Evolutionary conservation across 2,113 vertebrate genomes (phyloP).

Genomic region (Proterorhinus semilunaris): DNA sequence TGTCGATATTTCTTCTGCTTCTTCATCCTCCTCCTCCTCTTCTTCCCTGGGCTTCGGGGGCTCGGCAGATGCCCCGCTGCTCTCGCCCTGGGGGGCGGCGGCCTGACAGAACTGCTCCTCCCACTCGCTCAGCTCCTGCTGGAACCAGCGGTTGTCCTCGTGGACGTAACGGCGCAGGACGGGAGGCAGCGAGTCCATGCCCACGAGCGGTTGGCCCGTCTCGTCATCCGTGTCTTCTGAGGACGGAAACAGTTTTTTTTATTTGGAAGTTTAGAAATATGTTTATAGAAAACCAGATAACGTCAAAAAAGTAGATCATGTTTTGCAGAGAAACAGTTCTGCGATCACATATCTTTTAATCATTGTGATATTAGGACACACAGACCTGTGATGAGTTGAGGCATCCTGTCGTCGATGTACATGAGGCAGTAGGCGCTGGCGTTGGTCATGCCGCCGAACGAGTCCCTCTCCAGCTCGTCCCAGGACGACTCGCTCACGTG

Average conservation of each 20-base stretch:
- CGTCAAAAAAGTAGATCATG: too few relatives aligned
- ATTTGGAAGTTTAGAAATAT: neutral
- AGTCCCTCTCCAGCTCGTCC: constrained; percentile 94
- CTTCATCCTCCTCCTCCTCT: neutral
- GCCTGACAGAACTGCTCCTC: constrained; percentile 89
- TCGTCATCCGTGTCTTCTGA: constrained; percentile 68
- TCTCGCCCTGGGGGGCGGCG: constrained; percentile 81
- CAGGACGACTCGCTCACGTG: constrained; percentile 89
- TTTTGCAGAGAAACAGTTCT: too few relatives aligned
- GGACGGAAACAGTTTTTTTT: neutral
- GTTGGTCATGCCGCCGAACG: constrained; percentile 89
- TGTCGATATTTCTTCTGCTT: constrained; percentile 18
- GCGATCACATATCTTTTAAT: too few relatives aligned
- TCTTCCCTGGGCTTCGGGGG: constrained; percentile 20
- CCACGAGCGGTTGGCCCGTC: constrained; percentile 75
- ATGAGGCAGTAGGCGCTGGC: constrained; percentile 97
- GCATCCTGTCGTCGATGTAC: constrained; percentile 86
- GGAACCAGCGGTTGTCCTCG: constrained; percentile 90
- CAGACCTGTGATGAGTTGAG: constrained; percentile 78
- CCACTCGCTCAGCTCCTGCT: constrained; percentile 91
- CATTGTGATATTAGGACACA: too few relatives aligned
- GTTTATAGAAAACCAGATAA: too few relatives aligned
- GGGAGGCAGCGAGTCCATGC: constrained; percentile 80
- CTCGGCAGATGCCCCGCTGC: constrained; percentile 69
- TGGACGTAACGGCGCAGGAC: constrained; percentile 84